Base-by-base conservation (phyloP, 2,888 invertebrate species). In the Chelonus formosanus region DNA sequence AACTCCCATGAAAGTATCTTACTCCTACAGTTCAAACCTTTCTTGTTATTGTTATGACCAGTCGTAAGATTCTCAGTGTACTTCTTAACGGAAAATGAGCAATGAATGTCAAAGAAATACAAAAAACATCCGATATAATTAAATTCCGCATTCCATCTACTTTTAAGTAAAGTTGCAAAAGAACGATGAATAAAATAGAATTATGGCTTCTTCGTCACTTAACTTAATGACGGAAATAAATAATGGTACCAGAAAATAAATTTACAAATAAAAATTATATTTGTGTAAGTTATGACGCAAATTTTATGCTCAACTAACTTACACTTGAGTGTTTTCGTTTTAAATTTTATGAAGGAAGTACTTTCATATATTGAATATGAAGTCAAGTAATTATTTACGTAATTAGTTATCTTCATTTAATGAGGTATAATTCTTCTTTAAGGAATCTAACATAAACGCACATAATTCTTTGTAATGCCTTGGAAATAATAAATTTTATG, bases 51-150 rank as follows among this genome's bases (percentile, higher is more conserved):
- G 65, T 65, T 65, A 65, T 52, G 47, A 55, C 55, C 50, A 48
- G 60, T 65, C 65, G 65, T 65, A 65, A 65, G 65, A 55, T 40
- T 60, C 47, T 55, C 54, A 60, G 65, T 60, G 54, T 59, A 65
- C 65, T 65, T 55, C 48, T 48, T 40, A 40, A 59, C 59, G 60
- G 60, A 54, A 55, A 65, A 59, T 60, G 65, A 60, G 60, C 60
- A 65, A 65, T 65, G 59, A 65, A 65, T 48, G 65, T 60, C 55
- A 20, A 36, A 40, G 47, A 50, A 59, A 47, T 35, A 36, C 35
- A 45, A 55, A 48, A 60, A 54, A 55, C 54, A 40, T 54, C 65
- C 40, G 20, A 20, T 54, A 47, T 65, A 65, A 65, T 65, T 65
- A 60, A 65, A 60, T 65, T 60, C 40, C 34, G 44, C 48, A 53